These are phyloP conservation scores for Epirrhoe alternata DNA, from an alignment of 2,888 invertebrate species.

Conservation along the genomic window DNA sequence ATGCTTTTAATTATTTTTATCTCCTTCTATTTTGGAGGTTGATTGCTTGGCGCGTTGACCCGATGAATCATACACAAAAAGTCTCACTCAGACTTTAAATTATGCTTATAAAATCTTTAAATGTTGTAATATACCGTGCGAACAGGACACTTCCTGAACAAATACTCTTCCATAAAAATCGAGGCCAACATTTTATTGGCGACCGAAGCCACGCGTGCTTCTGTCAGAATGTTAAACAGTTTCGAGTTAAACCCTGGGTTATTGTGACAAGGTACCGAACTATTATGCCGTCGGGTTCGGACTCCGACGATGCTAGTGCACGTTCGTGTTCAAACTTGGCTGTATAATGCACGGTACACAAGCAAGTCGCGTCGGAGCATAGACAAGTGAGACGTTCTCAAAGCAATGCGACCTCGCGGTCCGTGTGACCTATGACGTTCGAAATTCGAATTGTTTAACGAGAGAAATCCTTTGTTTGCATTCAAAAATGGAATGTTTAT, in stretches of 20 bases:
- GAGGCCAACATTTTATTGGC: slow-evolving; percentile 78
- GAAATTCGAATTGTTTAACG: slow-evolving; percentile 67
- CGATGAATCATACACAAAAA: slow-evolving; percentile 56
- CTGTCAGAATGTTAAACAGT: slow-evolving; percentile 81
- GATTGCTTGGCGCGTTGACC: slow-evolving; percentile 70
- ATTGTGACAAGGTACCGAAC: slow-evolving; percentile 60
- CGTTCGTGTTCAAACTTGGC: slow-evolving; percentile 46
- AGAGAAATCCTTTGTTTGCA: slow-evolving; percentile 69
- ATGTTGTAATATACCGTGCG: slow-evolving; percentile 61
- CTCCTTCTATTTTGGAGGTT: slow-evolving; percentile 74
- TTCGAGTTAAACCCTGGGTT: slow-evolving; percentile 66
- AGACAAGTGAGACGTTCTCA: slow-evolving; percentile 74
- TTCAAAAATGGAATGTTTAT: slow-evolving; percentile 59
- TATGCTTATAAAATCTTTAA: slow-evolving; percentile 44
- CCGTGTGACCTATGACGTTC: slow-evolving; percentile 69
- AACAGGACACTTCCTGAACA: slow-evolving; percentile 70
- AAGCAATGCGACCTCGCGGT: slow-evolving; percentile 68
- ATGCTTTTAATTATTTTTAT: slow-evolving; percentile 80
- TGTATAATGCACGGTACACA: slow-evolving; percentile 61
- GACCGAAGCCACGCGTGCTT: slow-evolving; percentile 67
- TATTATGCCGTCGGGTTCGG: slow-evolving; percentile 46
- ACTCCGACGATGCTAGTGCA: slow-evolving; percentile 26
- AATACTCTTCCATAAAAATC: slow-evolving; percentile 71
- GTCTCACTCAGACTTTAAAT: slow-evolving; percentile 38
- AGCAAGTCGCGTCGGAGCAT: slow-evolving; percentile 57